phyloP scores from a whole-genome alignment of 2,113 vertebrate genomes.

The Conger conger region DNA sequence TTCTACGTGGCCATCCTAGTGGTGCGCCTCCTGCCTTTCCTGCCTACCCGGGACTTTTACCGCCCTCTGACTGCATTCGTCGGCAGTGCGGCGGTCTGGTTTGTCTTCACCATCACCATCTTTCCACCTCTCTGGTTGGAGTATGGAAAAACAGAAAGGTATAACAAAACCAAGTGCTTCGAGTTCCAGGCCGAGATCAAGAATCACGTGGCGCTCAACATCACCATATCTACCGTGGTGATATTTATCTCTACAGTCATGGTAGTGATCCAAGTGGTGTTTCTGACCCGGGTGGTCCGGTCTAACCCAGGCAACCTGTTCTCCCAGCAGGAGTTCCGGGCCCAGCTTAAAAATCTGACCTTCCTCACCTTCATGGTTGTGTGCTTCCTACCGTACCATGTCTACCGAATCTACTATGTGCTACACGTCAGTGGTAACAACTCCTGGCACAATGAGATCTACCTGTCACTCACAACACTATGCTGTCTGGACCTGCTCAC shows the following conservation, averaged over 20 bases:
- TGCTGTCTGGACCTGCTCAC: constrained; percentile 82
- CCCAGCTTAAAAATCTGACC: constrained; percentile 81
- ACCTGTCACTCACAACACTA: constrained; percentile 80
- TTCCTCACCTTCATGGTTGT: constrained; percentile 81
- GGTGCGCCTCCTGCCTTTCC: constrained; percentile 73
- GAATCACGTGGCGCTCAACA: accelerated
- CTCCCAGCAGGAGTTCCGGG: constrained; percentile 83
- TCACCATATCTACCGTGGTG: constrained; percentile 57
- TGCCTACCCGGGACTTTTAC: constrained; percentile 68
- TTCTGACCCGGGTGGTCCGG: constrained; percentile 59
- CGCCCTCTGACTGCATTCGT: constrained; percentile 70
- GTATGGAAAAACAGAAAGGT: constrained; percentile 61
- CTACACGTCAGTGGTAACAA: accelerated
- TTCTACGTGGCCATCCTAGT: constrained; percentile 82
- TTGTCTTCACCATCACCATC: constrained; percentile 58
- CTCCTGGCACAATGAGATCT: constrained; percentile 71
- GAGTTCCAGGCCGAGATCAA: constrained; percentile 64
- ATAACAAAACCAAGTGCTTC: constrained; percentile 65
- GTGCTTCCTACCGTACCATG: constrained; percentile 84
- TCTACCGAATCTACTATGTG: constrained; percentile 78
- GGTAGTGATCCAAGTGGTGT: constrained; percentile 67
- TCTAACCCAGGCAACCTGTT: constrained; percentile 38
- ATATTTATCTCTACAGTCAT: constrained; percentile 45
- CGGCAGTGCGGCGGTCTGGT: constrained; percentile 71
- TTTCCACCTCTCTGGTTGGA: constrained; percentile 49